These are phyloP conservation scores for Hyla sarda DNA, from an alignment of 2,113 vertebrate species.

Conservation along the genomic window DNA sequence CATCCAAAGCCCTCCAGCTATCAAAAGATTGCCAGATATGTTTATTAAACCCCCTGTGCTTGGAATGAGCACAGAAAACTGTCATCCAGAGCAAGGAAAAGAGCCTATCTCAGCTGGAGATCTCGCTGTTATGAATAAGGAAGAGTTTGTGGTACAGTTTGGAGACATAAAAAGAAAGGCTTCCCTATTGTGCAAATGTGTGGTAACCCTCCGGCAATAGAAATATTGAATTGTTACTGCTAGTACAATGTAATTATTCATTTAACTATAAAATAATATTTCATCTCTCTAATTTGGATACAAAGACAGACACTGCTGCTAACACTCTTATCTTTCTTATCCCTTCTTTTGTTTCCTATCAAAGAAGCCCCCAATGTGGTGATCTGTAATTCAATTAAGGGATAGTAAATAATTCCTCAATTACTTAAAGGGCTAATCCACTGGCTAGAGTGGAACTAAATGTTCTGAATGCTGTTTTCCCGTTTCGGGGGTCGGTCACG, in stretches of 20 bases:
- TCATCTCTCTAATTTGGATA: background rate
- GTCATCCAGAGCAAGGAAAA: conserved; percentile 85
- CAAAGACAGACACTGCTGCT: background rate
- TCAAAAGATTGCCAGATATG: conserved; percentile 94
- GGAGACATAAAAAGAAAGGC: conserved; percentile 82
- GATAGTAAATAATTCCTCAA: background rate
- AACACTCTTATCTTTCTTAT: background rate
- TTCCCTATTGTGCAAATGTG: conserved; percentile 87
- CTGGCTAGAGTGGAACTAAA: too few species aligned
- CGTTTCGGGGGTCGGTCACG: too few species aligned
- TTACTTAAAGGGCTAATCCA: too few species aligned
- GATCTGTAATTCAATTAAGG: background rate
- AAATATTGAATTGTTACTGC: conserved; percentile 82
- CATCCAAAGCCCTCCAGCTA: conserved; percentile 87
- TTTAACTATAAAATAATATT: conserved; percentile 71
- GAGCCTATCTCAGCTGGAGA: conserved; percentile 91
- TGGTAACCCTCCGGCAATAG: conserved; percentile 79
- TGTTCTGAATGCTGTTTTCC: too few species aligned
- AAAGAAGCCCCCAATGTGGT: background rate
- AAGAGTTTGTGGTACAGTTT: conserved; percentile 84
- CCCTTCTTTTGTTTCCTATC: background rate
- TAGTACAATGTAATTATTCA: conserved; percentile 79
- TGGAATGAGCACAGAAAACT: conserved; percentile 90
- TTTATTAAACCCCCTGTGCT: conserved; percentile 92
- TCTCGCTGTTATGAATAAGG: conserved; percentile 86